Base-by-base conservation (phyloP, 2,797 vertebrate genomes). In the Oryzias sinensis region DNA sequence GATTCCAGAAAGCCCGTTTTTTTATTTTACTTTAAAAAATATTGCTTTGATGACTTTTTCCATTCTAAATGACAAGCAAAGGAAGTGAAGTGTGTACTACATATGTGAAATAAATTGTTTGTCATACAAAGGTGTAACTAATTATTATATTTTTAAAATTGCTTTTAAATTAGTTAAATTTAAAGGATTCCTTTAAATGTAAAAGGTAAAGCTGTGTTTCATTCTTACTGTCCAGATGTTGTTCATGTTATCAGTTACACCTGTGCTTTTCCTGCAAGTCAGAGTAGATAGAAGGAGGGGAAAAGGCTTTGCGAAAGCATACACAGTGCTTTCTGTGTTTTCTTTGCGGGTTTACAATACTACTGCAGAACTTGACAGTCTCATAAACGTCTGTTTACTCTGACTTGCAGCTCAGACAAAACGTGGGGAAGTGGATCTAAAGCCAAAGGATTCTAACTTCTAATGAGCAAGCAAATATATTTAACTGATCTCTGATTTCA, bases 361-460 rank as follows among this genome's bases (percentile, higher is more conserved):
- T 13, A 58, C 13, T 3, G 37, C 20, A 57, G 46, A 13, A 6
- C 55, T 62, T 51, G 8, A 44, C 54, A 58, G 45, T 63, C 48
- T 55, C 11, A 25, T 8, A 27, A 27, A 27, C 4, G 3, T 55
- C 20, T 41, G 63, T 57, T 62, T 43, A 16, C 5, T 4, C 40
- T 8, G 1, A 58, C 25, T 25, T 53, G 22, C 16, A 9, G 20
- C 8, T 11, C 17, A 27, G 40, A 58, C 0, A 46, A n/a, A 47
- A 1, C 16, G 29, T 47, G 18, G 4, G n/a, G 6, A 43, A 16
- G 15, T 37, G 14, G 5, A 54, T 48, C 2, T n/a, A 43, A 62
- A n/a, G 18, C 56, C 55, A 55, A 17, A 4, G 42, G 18, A 16
- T 20, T 52, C 20, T 6, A 59, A 0, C 5, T 41, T 50, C 43